Percentiles rank a stretch among this genome's conserved stretches.
phyloP scores from a whole-genome alignment of 1,140 invertebrate genomes.

The Delia radicum region DNA sequence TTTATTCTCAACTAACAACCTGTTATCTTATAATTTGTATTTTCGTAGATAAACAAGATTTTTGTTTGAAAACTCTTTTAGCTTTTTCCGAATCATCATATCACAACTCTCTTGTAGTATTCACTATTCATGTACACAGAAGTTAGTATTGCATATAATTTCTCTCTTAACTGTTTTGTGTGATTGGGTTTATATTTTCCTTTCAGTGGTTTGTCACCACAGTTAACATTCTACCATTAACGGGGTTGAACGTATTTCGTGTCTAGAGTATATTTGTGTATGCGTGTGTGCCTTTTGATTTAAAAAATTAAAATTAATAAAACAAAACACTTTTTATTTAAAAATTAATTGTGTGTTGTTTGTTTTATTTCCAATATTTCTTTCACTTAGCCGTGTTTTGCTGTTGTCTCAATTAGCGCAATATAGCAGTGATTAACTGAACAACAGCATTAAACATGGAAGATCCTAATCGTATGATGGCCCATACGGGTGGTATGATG shows the following conservation, averaged over 20 bases:
- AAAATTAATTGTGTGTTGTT: no score
- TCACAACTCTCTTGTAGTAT: not conserved
- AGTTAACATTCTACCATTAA: not conserved
- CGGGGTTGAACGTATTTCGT: constrained; percentile 5
- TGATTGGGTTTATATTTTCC: not conserved
- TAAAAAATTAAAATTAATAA: not conserved
- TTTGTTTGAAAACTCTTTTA: not conserved
- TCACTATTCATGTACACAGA: not conserved
- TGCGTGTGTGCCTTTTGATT: not conserved
- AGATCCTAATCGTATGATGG: constrained; percentile 78
- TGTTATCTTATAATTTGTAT: not conserved
- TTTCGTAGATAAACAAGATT: not conserved
- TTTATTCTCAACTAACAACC: not conserved
- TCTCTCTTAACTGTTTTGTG: not conserved
- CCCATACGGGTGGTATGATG: constrained; percentile 75
- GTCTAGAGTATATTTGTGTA: not conserved
- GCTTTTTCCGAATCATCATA: not conserved
- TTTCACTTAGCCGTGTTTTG: constrained; percentile 3
- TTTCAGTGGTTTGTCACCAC: not conserved
- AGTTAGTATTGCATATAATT: not conserved
- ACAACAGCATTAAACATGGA: constrained; percentile 59
- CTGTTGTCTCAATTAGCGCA: constrained; percentile 9
- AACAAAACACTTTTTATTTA: not conserved
- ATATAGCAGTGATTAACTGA: not conserved
- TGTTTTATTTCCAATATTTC: not conserved